Percentiles rank a stretch among this genome's conserved stretches.
phyloP scores from a whole-genome alignment of 2,113 vertebrate species.

The Lasiurus cinereus region DNA sequence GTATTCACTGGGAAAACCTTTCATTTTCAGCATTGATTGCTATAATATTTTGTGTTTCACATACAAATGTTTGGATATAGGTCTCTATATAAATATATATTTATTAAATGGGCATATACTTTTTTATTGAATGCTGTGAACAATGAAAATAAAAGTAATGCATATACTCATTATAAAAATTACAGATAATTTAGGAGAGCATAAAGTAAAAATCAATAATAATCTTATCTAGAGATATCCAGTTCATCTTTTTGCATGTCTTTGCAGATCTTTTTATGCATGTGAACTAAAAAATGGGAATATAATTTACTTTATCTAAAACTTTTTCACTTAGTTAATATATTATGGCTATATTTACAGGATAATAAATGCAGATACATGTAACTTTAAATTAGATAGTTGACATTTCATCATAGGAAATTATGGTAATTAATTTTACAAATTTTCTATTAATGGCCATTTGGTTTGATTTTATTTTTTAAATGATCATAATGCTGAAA shows the following conservation, averaged over 20 bases:
- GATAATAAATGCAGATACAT: not conserved
- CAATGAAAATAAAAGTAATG: constrained; percentile 17
- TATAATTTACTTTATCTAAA: constrained; percentile 28
- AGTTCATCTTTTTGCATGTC: not conserved
- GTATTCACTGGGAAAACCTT: not conserved
- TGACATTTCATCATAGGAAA: not conserved
- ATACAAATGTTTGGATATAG: not conserved
- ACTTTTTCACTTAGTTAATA: constrained; percentile 15
- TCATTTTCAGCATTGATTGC: not conserved
- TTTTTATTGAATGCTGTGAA: not conserved
- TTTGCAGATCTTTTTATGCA: not conserved
- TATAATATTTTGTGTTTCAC: constrained; percentile 35
- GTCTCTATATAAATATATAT: not conserved
- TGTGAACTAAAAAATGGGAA: not conserved
- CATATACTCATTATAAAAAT: not conserved
- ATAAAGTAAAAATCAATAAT: constrained; percentile 48
- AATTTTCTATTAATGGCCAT: not conserved
- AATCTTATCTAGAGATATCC: not conserved
- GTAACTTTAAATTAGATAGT: constrained; percentile 2
- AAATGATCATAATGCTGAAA: constrained; percentile 21
- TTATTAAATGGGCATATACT: not conserved
- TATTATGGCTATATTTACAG: not conserved
- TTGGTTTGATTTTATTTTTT: constrained; percentile 34
- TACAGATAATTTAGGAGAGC: constrained; percentile 18
- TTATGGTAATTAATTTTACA: not conserved